These are phyloP conservation scores for Tupiocoris notatus DNA, from an alignment of 2,888 invertebrate genomes.

Conservation along the genomic window DNA sequence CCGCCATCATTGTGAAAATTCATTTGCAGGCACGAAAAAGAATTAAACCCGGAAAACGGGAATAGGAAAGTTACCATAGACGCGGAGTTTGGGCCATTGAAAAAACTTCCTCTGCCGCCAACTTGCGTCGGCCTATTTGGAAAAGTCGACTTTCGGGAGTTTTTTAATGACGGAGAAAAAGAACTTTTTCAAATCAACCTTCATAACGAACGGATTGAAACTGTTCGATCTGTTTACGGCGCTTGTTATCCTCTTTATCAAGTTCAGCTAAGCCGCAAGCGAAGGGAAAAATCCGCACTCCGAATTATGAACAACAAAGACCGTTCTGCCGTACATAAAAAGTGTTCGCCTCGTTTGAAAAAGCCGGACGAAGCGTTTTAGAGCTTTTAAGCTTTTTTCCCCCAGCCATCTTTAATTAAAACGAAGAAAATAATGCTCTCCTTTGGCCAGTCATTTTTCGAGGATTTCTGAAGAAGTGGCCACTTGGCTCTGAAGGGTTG, in stretches of 20 bases:
- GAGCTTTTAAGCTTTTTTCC: no score
- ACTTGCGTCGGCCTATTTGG: background rate
- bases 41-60: background rate
- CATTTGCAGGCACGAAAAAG: background rate
- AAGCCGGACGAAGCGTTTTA: no score
- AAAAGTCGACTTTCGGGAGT: background rate
- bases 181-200: background rate
- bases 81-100: background rate
- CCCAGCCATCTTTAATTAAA: no score
- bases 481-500: no score
- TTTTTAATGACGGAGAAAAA: background rate
- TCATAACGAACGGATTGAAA: background rate
- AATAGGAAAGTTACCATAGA: background rate
- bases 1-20: background rate
- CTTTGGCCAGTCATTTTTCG: no score
- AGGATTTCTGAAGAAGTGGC: no score
- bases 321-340: background rate
- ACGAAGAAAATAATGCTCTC: no score
- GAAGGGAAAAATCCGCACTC: background rate
- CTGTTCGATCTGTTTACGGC: background rate
- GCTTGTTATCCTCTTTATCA: background rate
- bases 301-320: background rate
- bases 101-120: background rate
- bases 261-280: background rate
- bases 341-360: no score